Percentiles rank a stretch among this genome's conserved stretches.
These are phyloP conservation scores for Cecropterus lyciades DNA, from an alignment of 1,140 invertebrate species.

Conservation along the genomic window DNA sequence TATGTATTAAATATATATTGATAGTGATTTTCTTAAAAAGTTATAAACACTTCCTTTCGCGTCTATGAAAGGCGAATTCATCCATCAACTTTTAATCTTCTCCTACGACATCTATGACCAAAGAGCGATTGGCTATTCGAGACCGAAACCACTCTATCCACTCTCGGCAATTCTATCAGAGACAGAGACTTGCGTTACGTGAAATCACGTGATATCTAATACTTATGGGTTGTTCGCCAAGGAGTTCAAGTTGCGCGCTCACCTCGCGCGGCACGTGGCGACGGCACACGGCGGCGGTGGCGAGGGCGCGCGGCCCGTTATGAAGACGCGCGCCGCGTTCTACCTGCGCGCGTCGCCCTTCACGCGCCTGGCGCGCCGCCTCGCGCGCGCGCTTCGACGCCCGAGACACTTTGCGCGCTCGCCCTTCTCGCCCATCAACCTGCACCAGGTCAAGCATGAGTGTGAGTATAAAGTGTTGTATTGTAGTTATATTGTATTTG, in stretches of 20 bases:
- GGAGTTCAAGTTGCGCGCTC: slow-evolving; percentile 97
- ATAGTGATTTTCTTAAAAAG: too few relatives aligned
- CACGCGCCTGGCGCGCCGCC: slow-evolving; percentile 93
- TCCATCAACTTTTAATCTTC: too few relatives aligned
- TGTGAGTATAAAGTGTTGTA: slow-evolving; percentile 84
- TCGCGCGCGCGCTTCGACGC: slow-evolving; percentile 93
- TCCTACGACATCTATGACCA: too few relatives aligned
- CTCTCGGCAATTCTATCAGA: too few relatives aligned
- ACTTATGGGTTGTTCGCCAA: too few relatives aligned
- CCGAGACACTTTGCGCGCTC: slow-evolving; percentile 94
- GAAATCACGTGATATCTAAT: too few relatives aligned
- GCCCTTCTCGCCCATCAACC: slow-evolving; percentile 94
- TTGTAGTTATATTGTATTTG: background rate
- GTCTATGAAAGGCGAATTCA: too few relatives aligned
- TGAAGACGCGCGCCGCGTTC: slow-evolving; percentile 98
- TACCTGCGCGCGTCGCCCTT: slow-evolving; percentile 95
- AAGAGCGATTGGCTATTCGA: too few relatives aligned
- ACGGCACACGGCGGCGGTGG: slow-evolving; percentile 95
- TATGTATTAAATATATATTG: too few relatives aligned
- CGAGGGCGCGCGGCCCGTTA: slow-evolving; percentile 93
- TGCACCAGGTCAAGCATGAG: slow-evolving; percentile 93
- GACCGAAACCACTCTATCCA: too few relatives aligned
- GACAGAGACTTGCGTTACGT: too few relatives aligned
- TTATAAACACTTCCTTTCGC: too few relatives aligned
- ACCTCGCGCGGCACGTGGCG: slow-evolving; percentile 95